Percentiles rank a stretch among this genome's conserved stretches.
phyloP scores from a whole-genome alignment of 2,113 vertebrate species.

The Atlantisia rogersi region DNA sequence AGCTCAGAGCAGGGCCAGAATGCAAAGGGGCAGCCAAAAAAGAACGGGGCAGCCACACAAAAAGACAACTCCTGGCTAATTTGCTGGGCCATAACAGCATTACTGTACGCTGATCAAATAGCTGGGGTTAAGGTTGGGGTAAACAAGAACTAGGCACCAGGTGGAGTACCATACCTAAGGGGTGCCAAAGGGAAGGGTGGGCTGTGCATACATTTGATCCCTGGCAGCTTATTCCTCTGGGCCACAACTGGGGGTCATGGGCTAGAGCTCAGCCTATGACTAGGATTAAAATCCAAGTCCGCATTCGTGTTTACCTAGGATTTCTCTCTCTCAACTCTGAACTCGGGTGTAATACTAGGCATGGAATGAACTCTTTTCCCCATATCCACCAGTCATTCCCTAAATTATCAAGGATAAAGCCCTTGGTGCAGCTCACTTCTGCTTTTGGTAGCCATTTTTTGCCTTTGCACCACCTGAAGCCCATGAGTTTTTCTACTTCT shows the following conservation, averaged over 20 bases:
- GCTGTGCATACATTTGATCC: not conserved
- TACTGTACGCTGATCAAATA: not conserved
- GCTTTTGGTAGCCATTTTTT: not conserved
- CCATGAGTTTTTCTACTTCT: not conserved
- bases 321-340: not conserved
- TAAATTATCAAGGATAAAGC: not conserved
- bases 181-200: not conserved
- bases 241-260: fast-evolving
- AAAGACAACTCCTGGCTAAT: not conserved
- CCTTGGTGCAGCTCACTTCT: not conserved
- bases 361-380: not conserved
- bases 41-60: not conserved
- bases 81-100: not conserved
- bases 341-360: not conserved
- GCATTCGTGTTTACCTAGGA: not conserved
- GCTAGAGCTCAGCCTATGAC: not conserved
- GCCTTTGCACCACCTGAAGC: not conserved
- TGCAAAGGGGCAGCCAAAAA: not conserved
- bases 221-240: not conserved
- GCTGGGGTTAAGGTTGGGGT: not conserved
- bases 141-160: not conserved
- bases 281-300: not conserved
- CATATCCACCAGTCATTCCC: not conserved
- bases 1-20: not conserved
- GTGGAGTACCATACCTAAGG: not conserved